Percentiles rank a stretch among this genome's conserved stretches.
Evolutionary conservation across 2,888 invertebrate species (phyloP).

Genomic region (Meiosimyza decipiens): DNA sequence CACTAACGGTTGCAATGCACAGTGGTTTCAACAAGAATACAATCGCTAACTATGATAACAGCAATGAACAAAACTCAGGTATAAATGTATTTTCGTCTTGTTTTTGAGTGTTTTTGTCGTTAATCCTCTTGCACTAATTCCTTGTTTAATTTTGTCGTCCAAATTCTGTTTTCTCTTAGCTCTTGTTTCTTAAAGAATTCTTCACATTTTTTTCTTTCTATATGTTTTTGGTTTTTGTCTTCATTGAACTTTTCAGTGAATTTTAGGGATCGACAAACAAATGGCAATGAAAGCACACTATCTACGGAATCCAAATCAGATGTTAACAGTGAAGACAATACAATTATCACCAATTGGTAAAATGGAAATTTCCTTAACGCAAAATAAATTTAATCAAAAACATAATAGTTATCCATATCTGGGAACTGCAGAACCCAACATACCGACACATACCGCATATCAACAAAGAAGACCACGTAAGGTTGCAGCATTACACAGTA

Average conservation of each 20-base stretch:
- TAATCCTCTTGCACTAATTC: too few relatives aligned
- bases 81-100: neutral
- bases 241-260: slow-evolving; percentile 27
- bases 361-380: slow-evolving; percentile 7
- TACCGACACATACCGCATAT: neutral
- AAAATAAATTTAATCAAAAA: slow-evolving; percentile 11
- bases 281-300: neutral
- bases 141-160: neutral
- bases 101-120: too few relatives aligned
- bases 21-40: slow-evolving; percentile 1
- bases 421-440: slow-evolving; percentile 4
- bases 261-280: slow-evolving; percentile 13
- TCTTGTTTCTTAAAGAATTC: neutral
- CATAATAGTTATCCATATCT: slow-evolving; percentile 16
- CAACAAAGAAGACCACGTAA: slow-evolving; percentile 20
- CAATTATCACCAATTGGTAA: slow-evolving; percentile 18
- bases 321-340: slow-evolving; percentile 1
- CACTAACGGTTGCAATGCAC: neutral
- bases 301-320: neutral
- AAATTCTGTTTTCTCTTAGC: neutral
- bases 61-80: slow-evolving; percentile 1
- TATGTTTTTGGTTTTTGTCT: slow-evolving; percentile 14
- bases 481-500: slow-evolving; percentile 10
- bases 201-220: neutral
- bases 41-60: neutral